Evolutionary conservation across 2,113 vertebrate species (phyloP), one percentile per base, ranked within the genome.

Genomic region (Irena cyanogastra): DNA sequence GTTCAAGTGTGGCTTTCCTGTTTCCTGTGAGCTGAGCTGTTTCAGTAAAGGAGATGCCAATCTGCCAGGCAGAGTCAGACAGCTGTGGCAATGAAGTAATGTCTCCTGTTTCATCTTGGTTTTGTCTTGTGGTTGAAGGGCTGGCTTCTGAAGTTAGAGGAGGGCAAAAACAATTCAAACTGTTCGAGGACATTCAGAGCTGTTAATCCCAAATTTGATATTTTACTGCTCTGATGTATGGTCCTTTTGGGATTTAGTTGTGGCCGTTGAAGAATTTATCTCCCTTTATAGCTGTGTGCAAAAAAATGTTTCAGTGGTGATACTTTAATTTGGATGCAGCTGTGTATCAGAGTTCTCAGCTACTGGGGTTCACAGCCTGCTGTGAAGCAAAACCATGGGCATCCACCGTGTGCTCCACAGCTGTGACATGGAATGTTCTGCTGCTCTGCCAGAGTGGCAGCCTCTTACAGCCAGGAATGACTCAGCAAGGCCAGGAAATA

Each of bases 401-500:
- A 27, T 1, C 12, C 44, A 80, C 14, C 0, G 0, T 11, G 52
- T 26, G 33, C 63, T 64, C 70, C 31, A 5, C 63, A 68, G 79
- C 35, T 33, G 0, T 1, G 6, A 47, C 49, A 21, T 12, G 35
- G 56, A 75, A 75, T 41, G 85, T 16, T 9, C 37, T 1, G 0
- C 53, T 31, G 26, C 63, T 86, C 59, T 86, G 57, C 83, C 66
- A 23, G 37, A 42, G 54, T 6, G 2, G 63, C 88, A 54, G 37
- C 63, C 59, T 72, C 80, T 53, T 52, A 24, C 44, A 28, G 61
- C 33, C 65, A 26, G 70, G n/a, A 83, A n/a, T 79, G 78, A 87
- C 69, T 80, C 87, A 83, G 78, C 85, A 85, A 61, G 85, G 41
- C 31, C 37, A 8, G n/a, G 20, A 71, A 76, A 53, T 23, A n/a